phyloP scores from a whole-genome alignment of 2,888 invertebrate species.

The Tenthredo amoena region DNA sequence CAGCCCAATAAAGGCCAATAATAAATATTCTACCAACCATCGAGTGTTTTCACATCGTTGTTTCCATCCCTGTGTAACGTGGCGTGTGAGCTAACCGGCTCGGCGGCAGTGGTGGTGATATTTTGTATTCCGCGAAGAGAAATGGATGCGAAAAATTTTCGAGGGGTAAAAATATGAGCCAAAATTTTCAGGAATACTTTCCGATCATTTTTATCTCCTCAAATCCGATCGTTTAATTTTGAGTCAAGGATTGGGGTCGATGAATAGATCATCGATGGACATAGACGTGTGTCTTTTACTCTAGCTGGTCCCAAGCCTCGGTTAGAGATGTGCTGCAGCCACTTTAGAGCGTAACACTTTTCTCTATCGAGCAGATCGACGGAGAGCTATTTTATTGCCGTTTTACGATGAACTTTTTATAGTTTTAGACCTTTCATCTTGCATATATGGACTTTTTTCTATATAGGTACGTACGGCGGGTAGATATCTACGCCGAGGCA shows the following conservation, averaged over 20 bases:
- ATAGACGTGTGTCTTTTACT: not conserved
- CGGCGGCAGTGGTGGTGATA: not conserved
- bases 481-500: not conserved
- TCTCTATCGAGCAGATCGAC: slow-evolving; percentile 51
- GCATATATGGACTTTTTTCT: slow-evolving; percentile 34
- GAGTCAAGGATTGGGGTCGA: not conserved
- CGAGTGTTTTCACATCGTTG: slow-evolving; percentile 13
- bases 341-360: slow-evolving; percentile 15
- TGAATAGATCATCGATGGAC: not conserved
- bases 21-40: slow-evolving; percentile 12
- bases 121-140: not conserved
- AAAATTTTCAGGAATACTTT: not conserved
- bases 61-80: slow-evolving; percentile 8
- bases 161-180: not conserved
- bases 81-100: not conserved
- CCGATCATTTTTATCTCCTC: not conserved
- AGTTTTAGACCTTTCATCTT: slow-evolving; percentile 37
- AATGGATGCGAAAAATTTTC: not conserved
- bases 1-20: slow-evolving; percentile 19
- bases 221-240: not conserved
- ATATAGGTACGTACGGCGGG: not conserved
- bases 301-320: not conserved
- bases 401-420: slow-evolving; percentile 51
- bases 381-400: slow-evolving; percentile 49
- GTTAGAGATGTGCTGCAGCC: not conserved